phyloP scores from a whole-genome alignment of 2,113 vertebrate genomes.

The Atlantisia rogersi region DNA sequence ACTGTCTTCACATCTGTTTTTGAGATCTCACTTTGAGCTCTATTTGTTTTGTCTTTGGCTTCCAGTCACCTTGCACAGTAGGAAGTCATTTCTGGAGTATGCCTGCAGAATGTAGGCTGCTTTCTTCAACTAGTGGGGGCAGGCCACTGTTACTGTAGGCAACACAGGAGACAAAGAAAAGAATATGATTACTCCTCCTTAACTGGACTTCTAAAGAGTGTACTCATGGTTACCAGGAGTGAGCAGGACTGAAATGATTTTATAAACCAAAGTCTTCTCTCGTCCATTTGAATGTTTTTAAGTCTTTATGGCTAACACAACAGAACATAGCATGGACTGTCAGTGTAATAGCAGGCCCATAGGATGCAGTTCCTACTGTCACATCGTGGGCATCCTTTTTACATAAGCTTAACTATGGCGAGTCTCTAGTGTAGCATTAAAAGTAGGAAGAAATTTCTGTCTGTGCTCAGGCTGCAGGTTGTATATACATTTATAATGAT shows the following conservation, averaged over 20 bases:
- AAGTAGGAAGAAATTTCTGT: background rate
- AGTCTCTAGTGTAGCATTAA: background rate
- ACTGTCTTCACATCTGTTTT: background rate
- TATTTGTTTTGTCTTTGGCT: background rate
- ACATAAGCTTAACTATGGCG: background rate
- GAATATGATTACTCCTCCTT: background rate
- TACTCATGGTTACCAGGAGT: background rate
- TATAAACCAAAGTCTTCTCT: background rate
- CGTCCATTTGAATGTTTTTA: background rate
- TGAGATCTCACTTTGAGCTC: background rate
- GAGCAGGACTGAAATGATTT: background rate
- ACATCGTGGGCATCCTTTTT: rapidly evolving
- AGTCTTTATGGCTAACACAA: background rate
- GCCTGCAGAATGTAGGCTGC: background rate
- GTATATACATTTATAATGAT: background rate
- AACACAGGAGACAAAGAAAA: background rate
- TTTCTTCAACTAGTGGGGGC: background rate
- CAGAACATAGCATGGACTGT: background rate
- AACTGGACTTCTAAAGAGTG: background rate
- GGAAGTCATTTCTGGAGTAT: background rate
- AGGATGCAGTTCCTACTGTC: background rate
- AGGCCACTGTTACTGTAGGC: background rate
- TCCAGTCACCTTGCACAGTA: background rate
- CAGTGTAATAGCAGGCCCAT: background rate
- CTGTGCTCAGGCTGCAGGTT: background rate